Evolutionary conservation across 1,140 invertebrate species (phyloP), one percentile per base, ranked within the genome.

Genomic region (Homalodisca vitripennis): DNA sequence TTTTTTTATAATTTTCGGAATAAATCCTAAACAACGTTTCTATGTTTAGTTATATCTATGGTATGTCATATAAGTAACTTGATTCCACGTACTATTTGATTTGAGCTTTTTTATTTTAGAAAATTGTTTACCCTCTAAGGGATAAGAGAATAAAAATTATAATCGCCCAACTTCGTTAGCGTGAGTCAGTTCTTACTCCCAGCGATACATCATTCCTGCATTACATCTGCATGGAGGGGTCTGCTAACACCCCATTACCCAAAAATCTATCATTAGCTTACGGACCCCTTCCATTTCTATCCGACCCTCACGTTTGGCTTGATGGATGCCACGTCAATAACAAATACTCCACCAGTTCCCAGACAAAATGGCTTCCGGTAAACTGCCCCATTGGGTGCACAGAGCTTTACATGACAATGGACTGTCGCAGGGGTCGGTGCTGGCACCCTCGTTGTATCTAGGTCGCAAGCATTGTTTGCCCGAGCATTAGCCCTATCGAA

Each of bases 341-440:
- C 55, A 60, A 60, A 60, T 60, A 60, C 55, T 60, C 55, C 55
- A 60, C 55, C 55, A 60, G 55, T 60, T 22, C 12, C 55, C 24
- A 29, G 24, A 30, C 55, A 60, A 60, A 60, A 60, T 60, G 55
- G 55, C 55, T 60, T 60, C 55, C 55, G 55, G 55, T 22, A 29
- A 27, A 29, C 55, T 22, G 6, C 55, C 22, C 55, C 26, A 10
- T 20, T 6, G 26, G 6, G 24, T 22, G 55, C 10, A n/a, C n/a
- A n/a, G 34, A 41, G 6, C 34, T 60, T 60, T 60, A 26, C 55
- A 60, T 60, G 22, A 60, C 26, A 60, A 60, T 14, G 55, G 55
- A 26, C n/a, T 60, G 6, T 22, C 48, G 17, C 48, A 20, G n/a
- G n/a, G 48, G 48, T 41, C 34, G 48, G 48, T 14, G n/a, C 3